Conservation (phyloP, 35 echinoderm and acorn worm species). For the Heliocidaris tuberculata region DNA sequence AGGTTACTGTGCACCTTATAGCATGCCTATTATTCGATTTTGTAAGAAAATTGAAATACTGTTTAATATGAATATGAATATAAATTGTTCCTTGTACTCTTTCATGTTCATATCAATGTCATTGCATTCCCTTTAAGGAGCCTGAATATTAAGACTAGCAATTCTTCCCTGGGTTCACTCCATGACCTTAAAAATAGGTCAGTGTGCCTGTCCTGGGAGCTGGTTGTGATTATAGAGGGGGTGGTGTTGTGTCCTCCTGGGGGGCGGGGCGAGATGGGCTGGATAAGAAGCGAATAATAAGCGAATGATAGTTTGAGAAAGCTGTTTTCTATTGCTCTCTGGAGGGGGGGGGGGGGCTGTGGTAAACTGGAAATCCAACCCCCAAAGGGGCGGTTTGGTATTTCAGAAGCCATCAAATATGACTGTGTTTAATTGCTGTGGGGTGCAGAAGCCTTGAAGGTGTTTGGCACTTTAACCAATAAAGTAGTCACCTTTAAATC, state of each 20-base stretch:
- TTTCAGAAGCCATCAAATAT: not conserved
- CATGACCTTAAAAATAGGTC: not conserved
- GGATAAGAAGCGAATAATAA: not conserved
- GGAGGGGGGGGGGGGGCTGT: not conserved
- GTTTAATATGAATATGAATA: no score
- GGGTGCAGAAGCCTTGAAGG: no score
- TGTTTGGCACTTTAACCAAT: no score
- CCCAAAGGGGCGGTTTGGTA: not conserved
- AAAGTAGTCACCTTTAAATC: no score
- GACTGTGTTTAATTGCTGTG: not conserved
- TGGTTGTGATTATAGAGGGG: not conserved
- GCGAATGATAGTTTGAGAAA: not conserved
- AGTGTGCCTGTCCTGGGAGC: not conserved
- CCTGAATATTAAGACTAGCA: not conserved
- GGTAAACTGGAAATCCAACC: not conserved
- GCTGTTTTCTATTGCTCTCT: not conserved
- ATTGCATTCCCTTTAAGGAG: not conserved
- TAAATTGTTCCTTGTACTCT: not conserved
- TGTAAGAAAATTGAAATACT: no score
- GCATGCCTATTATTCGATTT: no score
- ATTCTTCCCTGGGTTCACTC: not conserved
- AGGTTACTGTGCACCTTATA: no score
- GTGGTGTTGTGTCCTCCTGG: not conserved
- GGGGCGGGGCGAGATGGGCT: not conserved
- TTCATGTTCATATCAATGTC: not conserved